Base-by-base conservation (phyloP, 2,888 invertebrate genomes). In the Plusia festucae region DNA sequence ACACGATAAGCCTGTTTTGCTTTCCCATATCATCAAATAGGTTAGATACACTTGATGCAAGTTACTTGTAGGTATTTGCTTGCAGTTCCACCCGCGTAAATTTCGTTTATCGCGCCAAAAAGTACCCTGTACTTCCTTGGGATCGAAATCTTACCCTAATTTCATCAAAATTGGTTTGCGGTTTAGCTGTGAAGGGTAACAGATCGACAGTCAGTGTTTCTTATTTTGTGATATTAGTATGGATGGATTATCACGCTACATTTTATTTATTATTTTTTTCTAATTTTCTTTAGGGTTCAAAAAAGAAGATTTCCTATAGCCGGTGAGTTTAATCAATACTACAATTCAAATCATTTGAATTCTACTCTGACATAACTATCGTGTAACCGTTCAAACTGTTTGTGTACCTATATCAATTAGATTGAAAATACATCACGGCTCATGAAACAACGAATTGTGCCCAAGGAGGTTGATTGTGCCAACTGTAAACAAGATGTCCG, bases 1-100 rank as follows among this genome's bases (percentile, higher is more conserved):
- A 22, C 34, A 53, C 55, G 76, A 62, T 60, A 57, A 54, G n/a
- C 30, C 16, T 32, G 44, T 49, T 65, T 70, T 53, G 16, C 6
- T 64, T 51, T 49, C 34, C 40, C 46, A 57, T 30, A 53, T 44
- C 32, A 53, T 44, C 32, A 70, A 49, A 20, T 7, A 20, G 13
- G 11, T 49, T 9, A n/a, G 40, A n/a, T 40, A 40, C 15, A 40
- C n/a, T 40, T 40, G 40, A 40, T 40, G n/a, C n/a, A n/a, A n/a
- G n/a, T n/a, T n/a, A n/a, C n/a, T n/a, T n/a, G n/a, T n/a, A n/a
- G n/a, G n/a, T n/a, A n/a, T n/a, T n/a, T n/a, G n/a, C n/a, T n/a
- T n/a, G n/a, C n/a, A n/a, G n/a, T n/a, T n/a, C n/a, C n/a, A n/a
- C n/a, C n/a, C n/a, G n/a, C n/a, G n/a, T n/a, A n/a, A n/a, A n/a